These are phyloP conservation scores for Drosophila auraria DNA, from an alignment of 1,140 invertebrate species.

Conservation along the genomic window DNA sequence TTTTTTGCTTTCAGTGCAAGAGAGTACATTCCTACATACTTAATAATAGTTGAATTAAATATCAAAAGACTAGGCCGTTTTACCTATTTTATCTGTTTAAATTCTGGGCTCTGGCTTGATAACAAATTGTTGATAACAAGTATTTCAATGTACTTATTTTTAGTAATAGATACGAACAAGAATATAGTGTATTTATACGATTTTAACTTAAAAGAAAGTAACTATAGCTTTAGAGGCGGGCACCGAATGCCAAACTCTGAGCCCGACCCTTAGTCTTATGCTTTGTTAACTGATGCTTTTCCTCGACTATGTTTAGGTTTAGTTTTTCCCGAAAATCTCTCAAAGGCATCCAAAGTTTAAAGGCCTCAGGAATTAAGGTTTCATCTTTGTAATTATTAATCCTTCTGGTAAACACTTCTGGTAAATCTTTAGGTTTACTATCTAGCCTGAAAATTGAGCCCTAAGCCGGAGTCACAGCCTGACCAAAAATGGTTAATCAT, in stretches of 20 bases:
- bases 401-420: not conserved
- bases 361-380: not conserved
- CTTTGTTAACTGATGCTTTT: no score
- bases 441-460: not conserved
- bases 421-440: not conserved
- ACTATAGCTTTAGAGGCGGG: no score
- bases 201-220: no score
- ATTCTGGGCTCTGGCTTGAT: not conserved
- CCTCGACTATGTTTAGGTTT: not conserved
- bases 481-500: slow-evolving; percentile 64
- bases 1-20: not conserved
- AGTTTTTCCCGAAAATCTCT: not conserved
- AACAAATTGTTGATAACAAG: not conserved
- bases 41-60: not conserved
- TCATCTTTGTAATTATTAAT: not conserved
- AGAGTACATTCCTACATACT: not conserved
- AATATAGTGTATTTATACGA: not conserved
- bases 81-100: not conserved
- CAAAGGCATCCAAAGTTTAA: not conserved
- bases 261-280: no score
- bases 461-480: not conserved
- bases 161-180: not conserved
- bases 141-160: not conserved
- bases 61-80: not conserved
- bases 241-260: no score